Percentiles rank a stretch among this genome's conserved stretches.
phyloP scores from a whole-genome alignment of 2,797 vertebrate species.

The Glossophaga mutica region DNA sequence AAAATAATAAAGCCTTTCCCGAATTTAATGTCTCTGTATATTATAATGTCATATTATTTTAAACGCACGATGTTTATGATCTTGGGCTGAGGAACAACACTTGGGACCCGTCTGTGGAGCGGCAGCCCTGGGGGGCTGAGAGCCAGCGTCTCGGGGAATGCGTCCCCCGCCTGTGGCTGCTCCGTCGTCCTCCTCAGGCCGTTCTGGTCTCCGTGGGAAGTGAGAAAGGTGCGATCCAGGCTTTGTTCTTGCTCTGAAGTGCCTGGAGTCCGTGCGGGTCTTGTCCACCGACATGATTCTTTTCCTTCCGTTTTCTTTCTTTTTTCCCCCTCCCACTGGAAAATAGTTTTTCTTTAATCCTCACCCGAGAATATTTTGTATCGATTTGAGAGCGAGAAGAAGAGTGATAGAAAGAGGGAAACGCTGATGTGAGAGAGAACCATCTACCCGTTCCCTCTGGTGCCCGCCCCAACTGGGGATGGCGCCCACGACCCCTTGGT shows the following conservation, averaged over 20 bases:
- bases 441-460: too few species aligned
- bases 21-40: background rate
- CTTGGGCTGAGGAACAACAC: background rate
- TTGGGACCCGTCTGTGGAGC: background rate
- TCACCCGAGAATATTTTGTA: background rate
- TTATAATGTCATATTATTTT: background rate
- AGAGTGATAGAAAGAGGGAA: too few species aligned
- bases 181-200: background rate
- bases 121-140: too few species aligned
- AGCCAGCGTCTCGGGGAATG: too few species aligned
- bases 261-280: background rate
- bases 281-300: background rate
- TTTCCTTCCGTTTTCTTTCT: background rate
- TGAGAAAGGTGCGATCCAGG: background rate
- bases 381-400: background rate
- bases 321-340: background rate
- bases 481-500: too few species aligned
- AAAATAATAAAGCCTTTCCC: background rate
- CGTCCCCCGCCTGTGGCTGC: background rate
- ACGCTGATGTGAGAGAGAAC: background rate
- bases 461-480: too few species aligned
- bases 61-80: background rate
- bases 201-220: background rate
- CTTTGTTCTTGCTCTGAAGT: background rate
- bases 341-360: conserved; percentile 50